A percentile compares a stretch with the other conserved stretches of the same genome.
phyloP scores from a whole-genome alignment of 1,140 invertebrate genomes.

The Monomorium pharaonis region DNA sequence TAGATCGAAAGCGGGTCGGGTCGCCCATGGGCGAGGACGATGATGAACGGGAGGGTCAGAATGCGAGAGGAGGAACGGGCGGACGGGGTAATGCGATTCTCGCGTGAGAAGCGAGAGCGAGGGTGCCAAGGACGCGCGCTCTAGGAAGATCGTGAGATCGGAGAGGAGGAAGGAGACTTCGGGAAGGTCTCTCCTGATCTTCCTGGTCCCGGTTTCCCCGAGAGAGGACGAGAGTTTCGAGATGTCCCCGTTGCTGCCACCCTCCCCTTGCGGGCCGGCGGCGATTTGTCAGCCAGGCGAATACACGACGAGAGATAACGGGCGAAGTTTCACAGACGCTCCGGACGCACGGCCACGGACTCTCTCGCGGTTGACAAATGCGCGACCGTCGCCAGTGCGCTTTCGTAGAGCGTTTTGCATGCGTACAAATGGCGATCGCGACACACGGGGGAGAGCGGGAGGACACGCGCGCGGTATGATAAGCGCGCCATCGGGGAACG shows the following conservation, averaged over 20 bases:
- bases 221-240: slow-evolving; percentile 53
- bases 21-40: slow-evolving; percentile 40
- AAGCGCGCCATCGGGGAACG: slow-evolving; percentile 20
- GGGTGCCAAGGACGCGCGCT: slow-evolving; percentile 46
- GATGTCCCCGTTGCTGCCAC: neutral
- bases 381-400: slow-evolving; percentile 21
- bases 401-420: slow-evolving; percentile 56
- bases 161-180: neutral
- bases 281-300: slow-evolving; percentile 74
- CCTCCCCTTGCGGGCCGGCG: slow-evolving; percentile 37
- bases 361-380: slow-evolving; percentile 63
- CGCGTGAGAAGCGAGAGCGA: slow-evolving; percentile 60
- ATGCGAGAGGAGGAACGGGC: slow-evolving; percentile 16
- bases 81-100: slow-evolving; percentile 72
- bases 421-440: slow-evolving; percentile 61
- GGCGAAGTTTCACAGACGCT: slow-evolving; percentile 69
- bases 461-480: slow-evolving; percentile 43
- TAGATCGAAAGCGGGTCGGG: slow-evolving; percentile 65
- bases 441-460: no score
- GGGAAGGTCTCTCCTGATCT: neutral
- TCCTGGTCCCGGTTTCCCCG: slow-evolving; percentile 12
- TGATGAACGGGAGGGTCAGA: slow-evolving; percentile 65
- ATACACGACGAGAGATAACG: slow-evolving; percentile 69
- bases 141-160: neutral
- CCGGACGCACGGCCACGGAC: slow-evolving; percentile 62